Conservation (phyloP, 2,888 invertebrate species). For the Choreutis nemorana region DNA sequence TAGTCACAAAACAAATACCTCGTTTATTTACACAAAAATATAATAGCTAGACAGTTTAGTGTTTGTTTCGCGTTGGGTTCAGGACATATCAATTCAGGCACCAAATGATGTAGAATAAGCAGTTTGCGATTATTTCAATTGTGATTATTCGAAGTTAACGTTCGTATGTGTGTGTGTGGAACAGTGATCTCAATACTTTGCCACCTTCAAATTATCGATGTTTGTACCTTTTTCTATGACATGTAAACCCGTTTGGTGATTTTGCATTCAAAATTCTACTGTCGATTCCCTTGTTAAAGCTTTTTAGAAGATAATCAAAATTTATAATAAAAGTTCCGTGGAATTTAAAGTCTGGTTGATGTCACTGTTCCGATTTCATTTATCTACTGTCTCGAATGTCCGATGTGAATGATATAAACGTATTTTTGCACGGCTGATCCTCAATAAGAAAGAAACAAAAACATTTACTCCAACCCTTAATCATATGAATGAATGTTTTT, state of each 20-base stretch:
- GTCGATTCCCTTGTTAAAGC: conserved; percentile 35
- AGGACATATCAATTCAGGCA: conserved; percentile 64
- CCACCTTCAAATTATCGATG: conserved; percentile 26
- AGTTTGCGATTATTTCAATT: conserved; percentile 40
- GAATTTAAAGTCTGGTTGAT: conserved; percentile 25
- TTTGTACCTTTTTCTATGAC: conserved; percentile 33
- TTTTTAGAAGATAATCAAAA: conserved; percentile 36
- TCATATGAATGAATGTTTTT: too few relatives aligned
- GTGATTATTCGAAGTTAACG: conserved; percentile 36
- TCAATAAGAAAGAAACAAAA: too few relatives aligned
- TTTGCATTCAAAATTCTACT: conserved; percentile 24
- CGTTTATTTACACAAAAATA: conserved; percentile 55
- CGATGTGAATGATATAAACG: conserved; percentile 21
- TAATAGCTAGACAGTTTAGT: conserved; percentile 54
- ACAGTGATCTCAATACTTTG: conserved; percentile 32
- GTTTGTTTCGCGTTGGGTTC: conserved; percentile 58
- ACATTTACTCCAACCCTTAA: too few relatives aligned
- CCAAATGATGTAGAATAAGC: conserved; percentile 61
- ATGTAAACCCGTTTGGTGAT: conserved; percentile 19
- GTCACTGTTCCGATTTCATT: conserved; percentile 32
- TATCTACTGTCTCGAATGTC: conserved; percentile 20
- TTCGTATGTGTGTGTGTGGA: conserved; percentile 25
- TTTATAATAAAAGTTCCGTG: conserved; percentile 33
- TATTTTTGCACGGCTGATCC: too few relatives aligned
- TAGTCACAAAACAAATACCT: conserved; percentile 60